Conservation (phyloP, 1,140 invertebrate genomes). For the Trypoxylus dichotomus region DNA sequence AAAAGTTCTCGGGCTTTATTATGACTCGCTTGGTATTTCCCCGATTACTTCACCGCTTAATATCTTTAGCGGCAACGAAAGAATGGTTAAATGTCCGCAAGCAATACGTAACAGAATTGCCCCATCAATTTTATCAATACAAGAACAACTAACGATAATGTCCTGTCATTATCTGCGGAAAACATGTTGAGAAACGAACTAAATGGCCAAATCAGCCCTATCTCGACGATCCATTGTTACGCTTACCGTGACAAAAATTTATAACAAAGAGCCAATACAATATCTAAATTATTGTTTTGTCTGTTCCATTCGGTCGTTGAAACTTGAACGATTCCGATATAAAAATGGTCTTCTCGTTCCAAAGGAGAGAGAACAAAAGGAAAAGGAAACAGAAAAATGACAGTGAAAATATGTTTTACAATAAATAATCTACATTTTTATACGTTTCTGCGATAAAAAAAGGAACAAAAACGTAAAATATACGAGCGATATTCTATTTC, state of each 20-base stretch:
- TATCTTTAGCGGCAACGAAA: not conserved
- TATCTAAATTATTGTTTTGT: conserved; percentile 18
- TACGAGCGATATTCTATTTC: too few relatives aligned
- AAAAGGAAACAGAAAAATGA: too few relatives aligned
- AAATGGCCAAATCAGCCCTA: conserved; percentile 3
- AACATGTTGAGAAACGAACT: conserved; percentile 8
- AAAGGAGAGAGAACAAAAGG: too few relatives aligned
- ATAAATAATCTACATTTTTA: too few relatives aligned
- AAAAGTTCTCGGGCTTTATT: not conserved
- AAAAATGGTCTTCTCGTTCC: not conserved
- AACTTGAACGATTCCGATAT: not conserved
- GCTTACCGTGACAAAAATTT: conserved; percentile 1
- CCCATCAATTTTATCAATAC: not conserved
- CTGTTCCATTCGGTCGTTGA: not conserved
- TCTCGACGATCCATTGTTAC: conserved; percentile 17
- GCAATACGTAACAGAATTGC: conserved; percentile 2
- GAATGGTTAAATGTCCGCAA: not conserved
- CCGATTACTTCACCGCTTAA: not conserved
- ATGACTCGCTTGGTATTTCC: not conserved
- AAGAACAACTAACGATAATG: conserved; percentile 24
- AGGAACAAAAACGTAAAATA: too few relatives aligned
- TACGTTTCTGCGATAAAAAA: too few relatives aligned
- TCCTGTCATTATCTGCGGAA: conserved; percentile 8
- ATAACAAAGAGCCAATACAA: conserved; percentile 18
- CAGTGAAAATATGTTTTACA: too few relatives aligned